Conservation (phyloP, 2,113 vertebrate genomes). For the Talpa occidentalis region DNA sequence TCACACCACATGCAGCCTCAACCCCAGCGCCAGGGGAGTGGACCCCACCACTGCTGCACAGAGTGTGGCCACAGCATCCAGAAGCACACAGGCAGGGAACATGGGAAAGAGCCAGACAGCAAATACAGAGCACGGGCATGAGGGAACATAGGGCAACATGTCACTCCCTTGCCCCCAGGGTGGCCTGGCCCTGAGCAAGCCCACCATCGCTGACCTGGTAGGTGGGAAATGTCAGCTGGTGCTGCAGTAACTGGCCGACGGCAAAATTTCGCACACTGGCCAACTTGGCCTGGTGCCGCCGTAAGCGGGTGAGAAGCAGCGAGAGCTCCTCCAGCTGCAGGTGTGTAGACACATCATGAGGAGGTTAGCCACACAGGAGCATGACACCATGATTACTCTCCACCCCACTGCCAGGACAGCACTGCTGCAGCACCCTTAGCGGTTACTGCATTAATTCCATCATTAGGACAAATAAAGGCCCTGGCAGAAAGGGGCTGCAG, state of each 20-base stretch:
- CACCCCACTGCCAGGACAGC: slow-evolving; percentile 79
- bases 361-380: slow-evolving; percentile 86
- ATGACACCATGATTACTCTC: slow-evolving; percentile 77
- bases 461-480: slow-evolving; percentile 74
- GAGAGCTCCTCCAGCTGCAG: slow-evolving; percentile 98
- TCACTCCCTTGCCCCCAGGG: slow-evolving; percentile 77
- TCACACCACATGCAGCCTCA: slow-evolving; percentile 64
- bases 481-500: slow-evolving; percentile 54
- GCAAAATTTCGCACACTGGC: slow-evolving; percentile 93
- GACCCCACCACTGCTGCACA: neutral
- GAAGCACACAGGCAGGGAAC: slow-evolving; percentile 66
- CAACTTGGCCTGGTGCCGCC: slow-evolving; percentile 98
- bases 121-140: slow-evolving; percentile 67
- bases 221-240: slow-evolving; percentile 92
- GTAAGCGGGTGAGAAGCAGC: slow-evolving; percentile 97
- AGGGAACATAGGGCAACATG: slow-evolving; percentile 81
- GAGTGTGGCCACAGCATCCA: slow-evolving; percentile 14
- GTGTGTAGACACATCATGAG: slow-evolving; percentile 88
- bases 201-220: slow-evolving; percentile 94
- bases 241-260: slow-evolving; percentile 94
- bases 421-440: slow-evolving; percentile 77
- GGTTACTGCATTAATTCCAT: slow-evolving; percentile 76
- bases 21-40: neutral
- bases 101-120: slow-evolving; percentile 38
- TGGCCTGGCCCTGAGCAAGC: slow-evolving; percentile 78